Conservation (phyloP, 2,888 invertebrate genomes). For the Euphydryas editha region DNA sequence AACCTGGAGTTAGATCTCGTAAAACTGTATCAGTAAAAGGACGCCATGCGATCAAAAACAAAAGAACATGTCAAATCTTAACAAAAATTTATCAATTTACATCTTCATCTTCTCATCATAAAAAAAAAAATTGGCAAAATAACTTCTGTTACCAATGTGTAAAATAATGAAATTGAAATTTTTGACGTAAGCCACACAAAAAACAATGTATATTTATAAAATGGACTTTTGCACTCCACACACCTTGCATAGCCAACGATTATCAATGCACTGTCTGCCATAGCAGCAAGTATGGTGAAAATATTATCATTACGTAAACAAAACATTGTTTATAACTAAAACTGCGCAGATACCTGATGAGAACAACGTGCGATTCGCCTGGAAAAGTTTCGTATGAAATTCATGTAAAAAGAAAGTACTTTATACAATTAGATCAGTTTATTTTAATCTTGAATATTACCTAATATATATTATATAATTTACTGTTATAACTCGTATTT, state of each 20-base stretch:
- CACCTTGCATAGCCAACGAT: conserved; percentile 3
- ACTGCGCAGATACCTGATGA: conserved; percentile 5
- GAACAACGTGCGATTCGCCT: not conserved
- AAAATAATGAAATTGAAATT: not conserved
- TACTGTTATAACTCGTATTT: too few relatives aligned
- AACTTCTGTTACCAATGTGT: not conserved
- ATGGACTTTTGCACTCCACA: not conserved
- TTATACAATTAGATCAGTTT: too few relatives aligned
- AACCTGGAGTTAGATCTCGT: conserved; percentile 19
- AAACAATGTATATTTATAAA: not conserved
- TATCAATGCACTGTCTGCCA: conserved; percentile 7
- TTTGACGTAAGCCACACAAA: too few relatives aligned
- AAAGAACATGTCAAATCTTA: conserved; percentile 4
- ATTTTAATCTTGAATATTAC: too few relatives aligned
- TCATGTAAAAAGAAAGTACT: too few relatives aligned
- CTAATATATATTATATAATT: too few relatives aligned
- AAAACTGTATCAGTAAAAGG: not conserved
- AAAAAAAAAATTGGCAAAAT: not conserved
- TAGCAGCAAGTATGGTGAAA: conserved; percentile 14
- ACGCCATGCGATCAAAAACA: conserved; percentile 31
- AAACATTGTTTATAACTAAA: conserved; percentile 6
- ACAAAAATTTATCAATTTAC: not conserved
- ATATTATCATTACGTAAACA: conserved; percentile 27
- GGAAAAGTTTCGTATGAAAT: not conserved
- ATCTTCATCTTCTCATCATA: not conserved